Evolutionary conservation across 2,888 invertebrate genomes (phyloP).

Genomic region (Atrina japonica): DNA sequence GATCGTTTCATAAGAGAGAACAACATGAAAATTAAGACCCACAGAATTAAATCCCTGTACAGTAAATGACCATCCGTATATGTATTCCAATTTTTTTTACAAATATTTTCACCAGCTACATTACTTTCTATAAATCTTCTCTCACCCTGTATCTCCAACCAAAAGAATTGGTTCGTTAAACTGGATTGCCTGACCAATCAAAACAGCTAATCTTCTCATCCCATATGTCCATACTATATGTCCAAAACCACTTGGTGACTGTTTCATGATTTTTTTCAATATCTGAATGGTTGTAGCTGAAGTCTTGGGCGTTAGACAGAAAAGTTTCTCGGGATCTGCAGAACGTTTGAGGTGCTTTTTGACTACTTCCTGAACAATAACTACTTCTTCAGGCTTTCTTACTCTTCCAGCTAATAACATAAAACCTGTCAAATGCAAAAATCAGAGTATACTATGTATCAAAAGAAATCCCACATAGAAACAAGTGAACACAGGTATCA

Average conservation of each 20-base stretch:
- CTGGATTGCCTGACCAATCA: conserved; percentile 88
- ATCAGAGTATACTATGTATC: neutral
- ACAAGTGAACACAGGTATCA: too few species aligned
- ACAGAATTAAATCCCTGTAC: too few species aligned
- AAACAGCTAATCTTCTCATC: conserved; percentile 87
- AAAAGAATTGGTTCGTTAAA: conserved; percentile 97
- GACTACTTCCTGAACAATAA: conserved; percentile 88
- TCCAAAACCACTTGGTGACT: conserved; percentile 82
- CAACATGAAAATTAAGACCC: too few species aligned
- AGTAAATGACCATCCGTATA: too few species aligned
- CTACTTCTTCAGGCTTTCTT: conserved; percentile 90
- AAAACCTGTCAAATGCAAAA: conserved; percentile 84
- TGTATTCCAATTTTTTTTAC: too few species aligned
- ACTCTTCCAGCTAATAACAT: conserved; percentile 96
- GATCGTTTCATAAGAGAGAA: too few species aligned
- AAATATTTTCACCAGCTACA: too few species aligned
- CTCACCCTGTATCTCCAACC: conserved; percentile 94
- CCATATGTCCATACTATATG: conserved; percentile 97
- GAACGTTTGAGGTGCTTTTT: conserved; percentile 87
- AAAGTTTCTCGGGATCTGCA: conserved; percentile 87
- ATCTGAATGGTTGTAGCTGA: conserved; percentile 86
- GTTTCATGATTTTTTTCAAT: conserved; percentile 57
- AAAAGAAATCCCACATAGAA: too few species aligned
- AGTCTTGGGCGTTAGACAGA: conserved; percentile 83
- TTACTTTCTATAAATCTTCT: neutral